Conservation (phyloP, 2,888 invertebrate genomes). For the Allolobophora icterica region DNA sequence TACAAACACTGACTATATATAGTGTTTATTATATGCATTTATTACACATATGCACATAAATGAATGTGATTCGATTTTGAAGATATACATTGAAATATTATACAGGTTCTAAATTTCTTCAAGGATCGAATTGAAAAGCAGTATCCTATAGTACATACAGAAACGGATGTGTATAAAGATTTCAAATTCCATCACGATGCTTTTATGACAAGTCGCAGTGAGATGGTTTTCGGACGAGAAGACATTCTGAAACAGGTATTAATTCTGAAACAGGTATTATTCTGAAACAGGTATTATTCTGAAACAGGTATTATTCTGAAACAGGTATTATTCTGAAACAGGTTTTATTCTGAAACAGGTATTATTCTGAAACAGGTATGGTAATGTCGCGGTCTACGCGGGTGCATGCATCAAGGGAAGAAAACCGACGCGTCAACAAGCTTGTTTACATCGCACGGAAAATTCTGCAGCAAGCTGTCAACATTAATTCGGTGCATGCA, state of each 20-base stretch:
- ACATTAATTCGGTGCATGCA: too few species aligned
- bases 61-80: not conserved
- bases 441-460: too few species aligned
- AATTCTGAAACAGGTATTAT: not conserved
- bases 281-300: not conserved
- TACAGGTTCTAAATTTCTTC: slow-evolving; percentile 60
- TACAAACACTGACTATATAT: too few species aligned
- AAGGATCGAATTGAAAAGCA: slow-evolving; percentile 58
- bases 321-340: not conserved
- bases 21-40: too few species aligned
- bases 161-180: slow-evolving; percentile 52
- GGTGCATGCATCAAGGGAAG: too few species aligned
- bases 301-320: not conserved
- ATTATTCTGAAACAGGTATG: too few species aligned
- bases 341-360: too few species aligned
- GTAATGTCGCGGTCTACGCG: too few species aligned
- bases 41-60: not conserved
- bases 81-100: not conserved
- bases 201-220: slow-evolving; percentile 58
- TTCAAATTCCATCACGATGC: slow-evolving; percentile 56
- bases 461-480: too few species aligned
- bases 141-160: slow-evolving; percentile 54
- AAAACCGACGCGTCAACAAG: too few species aligned
- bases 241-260: slow-evolving; percentile 56
- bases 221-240: slow-evolving; percentile 56